These are phyloP conservation scores for Synanthedon vespiformis DNA, from an alignment of 2,888 invertebrate genomes.

Conservation along the genomic window DNA sequence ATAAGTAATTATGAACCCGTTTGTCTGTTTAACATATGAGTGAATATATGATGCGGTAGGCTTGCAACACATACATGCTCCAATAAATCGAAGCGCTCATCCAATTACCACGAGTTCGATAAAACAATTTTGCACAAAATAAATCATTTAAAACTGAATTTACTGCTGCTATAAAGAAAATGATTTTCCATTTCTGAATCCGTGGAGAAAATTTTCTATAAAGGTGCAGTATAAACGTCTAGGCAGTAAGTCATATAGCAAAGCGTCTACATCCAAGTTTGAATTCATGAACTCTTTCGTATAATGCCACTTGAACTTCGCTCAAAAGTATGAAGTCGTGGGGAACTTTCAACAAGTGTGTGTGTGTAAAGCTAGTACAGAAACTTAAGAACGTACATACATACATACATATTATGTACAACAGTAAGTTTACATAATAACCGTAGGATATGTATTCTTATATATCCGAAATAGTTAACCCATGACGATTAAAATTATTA, in stretches of 20 bases:
- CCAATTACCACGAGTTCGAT: constrained; percentile 40
- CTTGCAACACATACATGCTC: constrained; percentile 21
- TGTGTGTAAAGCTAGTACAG: constrained; percentile 38
- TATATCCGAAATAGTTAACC: no score
- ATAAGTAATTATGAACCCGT: no score
- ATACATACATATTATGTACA: not conserved
- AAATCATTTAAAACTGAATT: constrained; percentile 36
- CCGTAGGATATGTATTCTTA: no score
- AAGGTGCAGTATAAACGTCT: constrained; percentile 17
- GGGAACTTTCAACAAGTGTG: constrained; percentile 36
- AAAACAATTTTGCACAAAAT: constrained; percentile 40
- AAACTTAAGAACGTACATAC: constrained; percentile 10
- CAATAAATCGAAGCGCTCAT: constrained; percentile 36
- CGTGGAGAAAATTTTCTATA: constrained; percentile 3
- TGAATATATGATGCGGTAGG: not conserved
- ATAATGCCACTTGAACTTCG: constrained; percentile 37
- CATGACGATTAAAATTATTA: no score
- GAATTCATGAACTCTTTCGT: constrained; percentile 40
- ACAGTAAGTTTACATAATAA: no score
- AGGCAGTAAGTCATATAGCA: constrained; percentile 21
- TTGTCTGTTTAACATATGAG: not conserved
- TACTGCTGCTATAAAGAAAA: constrained; percentile 21
- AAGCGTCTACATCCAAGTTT: constrained; percentile 20
- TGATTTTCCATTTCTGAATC: constrained; percentile 25
- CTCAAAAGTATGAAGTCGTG: constrained; percentile 28